Base-by-base conservation (phyloP, 2,797 vertebrate genomes). In the Myripristis murdjan region DNA sequence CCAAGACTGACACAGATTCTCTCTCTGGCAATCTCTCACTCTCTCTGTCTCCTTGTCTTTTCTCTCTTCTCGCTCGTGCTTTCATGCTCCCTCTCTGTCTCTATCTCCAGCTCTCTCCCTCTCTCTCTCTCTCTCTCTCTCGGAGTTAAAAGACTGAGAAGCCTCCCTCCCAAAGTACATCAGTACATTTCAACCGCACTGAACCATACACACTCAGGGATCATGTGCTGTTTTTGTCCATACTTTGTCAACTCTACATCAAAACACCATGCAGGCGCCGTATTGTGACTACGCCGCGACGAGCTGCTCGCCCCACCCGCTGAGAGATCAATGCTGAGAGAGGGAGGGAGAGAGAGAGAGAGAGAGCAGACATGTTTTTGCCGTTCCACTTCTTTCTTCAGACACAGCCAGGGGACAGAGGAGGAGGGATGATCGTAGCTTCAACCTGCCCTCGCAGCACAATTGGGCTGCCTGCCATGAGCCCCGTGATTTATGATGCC, bases 401-500 rank as follows among this genome's bases (percentile, higher is more conserved):
- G 89, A 91, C 80, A 75, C 73, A 81, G 88, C 88, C 88, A 74
- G 86, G 89, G 90, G 90, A 86, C 87, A 81, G 22, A 1, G 68
- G 81, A 83, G 79, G 87, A 87, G 81, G 75, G 89, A 90, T 79
- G 89, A 80, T 69, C 82, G 77, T 66, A 75, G 84, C 87, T 80
- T 81, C 86, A 77, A 83, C 79, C 82, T 87, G 87, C 87, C 86
- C 88, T 90, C 82, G 58, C 84, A 73, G 89, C 87, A 83, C 88
- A 86, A 91, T 83, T 79, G 89, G 87, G 88, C 89, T 81, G 87
- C 82, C 89, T 91, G 89, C 87, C 88, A 90, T 23, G 62, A 73
- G 87, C 82, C 54, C 52, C 14, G 4, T 94, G 92, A 94, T 92
- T 93, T 92, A 93, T 90, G 88, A 91, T 88, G 82, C 85, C 85